A percentile compares a stretch with the other conserved stretches of the same genome.
Evolutionary conservation across 2,888 invertebrate genomes (phyloP).

Genomic region (Drepana falcataria): DNA sequence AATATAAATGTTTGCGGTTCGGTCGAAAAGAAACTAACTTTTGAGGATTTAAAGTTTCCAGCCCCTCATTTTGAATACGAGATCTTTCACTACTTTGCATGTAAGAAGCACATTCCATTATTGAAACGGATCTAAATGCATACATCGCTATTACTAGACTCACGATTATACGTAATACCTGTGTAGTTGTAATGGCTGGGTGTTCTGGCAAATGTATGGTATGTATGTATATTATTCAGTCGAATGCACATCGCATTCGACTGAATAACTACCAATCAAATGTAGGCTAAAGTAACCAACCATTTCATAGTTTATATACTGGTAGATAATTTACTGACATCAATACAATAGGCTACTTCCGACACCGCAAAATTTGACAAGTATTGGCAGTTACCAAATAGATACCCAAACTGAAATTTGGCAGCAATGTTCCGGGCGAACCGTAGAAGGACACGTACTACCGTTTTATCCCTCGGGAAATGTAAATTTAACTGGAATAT

Average conservation of each 20-base stretch:
- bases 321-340: background rate
- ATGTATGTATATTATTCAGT: no score
- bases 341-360: background rate
- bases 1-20: conserved; percentile 15
- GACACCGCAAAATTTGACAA: background rate
- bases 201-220: no score
- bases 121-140: background rate
- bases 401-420: background rate
- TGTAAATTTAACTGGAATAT: background rate
- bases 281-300: background rate
- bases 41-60: background rate
- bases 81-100: background rate
- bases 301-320: background rate
- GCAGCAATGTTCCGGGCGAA: background rate
- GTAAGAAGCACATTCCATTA: background rate
- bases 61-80: background rate
- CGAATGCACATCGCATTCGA: background rate
- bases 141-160: background rate
- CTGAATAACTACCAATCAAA: background rate
- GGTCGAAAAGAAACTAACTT: background rate
- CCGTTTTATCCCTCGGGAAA: background rate
- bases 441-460: background rate
- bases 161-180: no score
- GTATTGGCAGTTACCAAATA: background rate
- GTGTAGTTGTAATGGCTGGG: no score